Conservation (phyloP, 2,113 vertebrate genomes). For the Oceanodroma tethys region DNA sequence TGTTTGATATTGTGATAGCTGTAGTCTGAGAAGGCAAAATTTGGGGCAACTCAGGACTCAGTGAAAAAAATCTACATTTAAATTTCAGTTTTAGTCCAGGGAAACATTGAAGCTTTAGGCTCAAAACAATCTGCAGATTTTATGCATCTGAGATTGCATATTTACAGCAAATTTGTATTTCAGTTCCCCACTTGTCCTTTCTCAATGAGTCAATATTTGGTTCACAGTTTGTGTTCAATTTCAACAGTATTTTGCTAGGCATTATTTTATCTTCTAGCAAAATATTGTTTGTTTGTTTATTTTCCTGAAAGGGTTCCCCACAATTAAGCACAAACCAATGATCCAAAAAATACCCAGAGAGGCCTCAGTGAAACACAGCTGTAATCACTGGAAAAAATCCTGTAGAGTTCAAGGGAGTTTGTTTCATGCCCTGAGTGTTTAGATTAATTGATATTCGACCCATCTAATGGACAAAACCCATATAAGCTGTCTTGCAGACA, state of each 20-base stretch:
- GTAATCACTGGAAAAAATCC: not conserved
- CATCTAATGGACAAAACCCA: not conserved
- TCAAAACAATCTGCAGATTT: not conserved
- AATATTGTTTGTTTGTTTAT: not conserved
- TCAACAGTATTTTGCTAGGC: not conserved
- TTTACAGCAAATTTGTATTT: not conserved
- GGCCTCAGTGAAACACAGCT: not conserved
- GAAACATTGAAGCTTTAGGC: not conserved
- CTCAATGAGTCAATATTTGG: not conserved
- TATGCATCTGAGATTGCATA: not conserved
- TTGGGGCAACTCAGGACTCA: not conserved
- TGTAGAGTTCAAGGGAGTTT: not conserved
- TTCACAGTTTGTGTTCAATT: not conserved
- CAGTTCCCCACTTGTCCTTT: not conserved
- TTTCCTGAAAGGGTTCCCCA: not conserved
- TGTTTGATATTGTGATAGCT: not conserved
- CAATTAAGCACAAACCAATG: conserved; percentile 19
- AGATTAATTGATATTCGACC: not conserved
- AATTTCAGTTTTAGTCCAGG: not conserved
- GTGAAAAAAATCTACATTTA: not conserved
- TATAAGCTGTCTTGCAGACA: not conserved
- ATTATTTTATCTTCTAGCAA: not conserved
- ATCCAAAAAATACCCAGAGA: not conserved
- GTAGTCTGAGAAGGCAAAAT: not conserved
- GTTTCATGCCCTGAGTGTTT: not conserved